Evolutionary conservation across 2,888 invertebrate genomes (phyloP), one percentile per base, ranked within the genome.

Genomic region (Microctonus aethiopoides): DNA sequence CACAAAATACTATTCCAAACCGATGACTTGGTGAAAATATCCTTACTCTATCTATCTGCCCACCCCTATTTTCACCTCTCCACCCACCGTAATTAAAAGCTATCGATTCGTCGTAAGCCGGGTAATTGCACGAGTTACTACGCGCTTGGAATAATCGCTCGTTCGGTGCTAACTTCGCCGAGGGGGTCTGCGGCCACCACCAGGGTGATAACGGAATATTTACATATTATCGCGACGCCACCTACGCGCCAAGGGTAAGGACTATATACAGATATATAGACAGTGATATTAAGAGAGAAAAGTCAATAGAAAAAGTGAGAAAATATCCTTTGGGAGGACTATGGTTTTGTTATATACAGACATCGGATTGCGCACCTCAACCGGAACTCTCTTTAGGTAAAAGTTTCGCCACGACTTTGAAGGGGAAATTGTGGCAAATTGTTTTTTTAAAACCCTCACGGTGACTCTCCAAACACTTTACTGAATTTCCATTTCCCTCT

Each of bases 81-180:
- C 80, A 82, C 80, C 77, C 75, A 64, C 75, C 76, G 81, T 83
- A 84, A 85, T 85, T 85, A 84, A 84, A 84, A 83, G 81, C 81
- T 82, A 85, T 84, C 84, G 84, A 85, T 84, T 83, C 80, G 82
- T 84, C 83, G 83, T 84, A 83, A 85, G 80, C 81, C 78, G 78
- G 82, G 84, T 85, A 85, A 85, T 85, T 85, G 84, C 82, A 81
- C 77, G 83, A 84, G 81, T 84, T 84, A 84, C 82, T 80, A 81
- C 81, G 81, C 83, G 81, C 78, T 77, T 75, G 77, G 83, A 83
- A 84, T 85, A 85, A 84, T 84, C 83, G 82, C 74, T 76, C 71
- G 67, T 71, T 61, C 68, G 75, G 56, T 51, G 72, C 64, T 67
- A 64, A 67, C 67, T 70, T 69, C 65, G 68, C 59, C 62, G 57